A percentile compares a stretch with the other conserved stretches of the same genome.
phyloP scores from a whole-genome alignment of 2,888 invertebrate species.

The Petrophora chlorosata region DNA sequence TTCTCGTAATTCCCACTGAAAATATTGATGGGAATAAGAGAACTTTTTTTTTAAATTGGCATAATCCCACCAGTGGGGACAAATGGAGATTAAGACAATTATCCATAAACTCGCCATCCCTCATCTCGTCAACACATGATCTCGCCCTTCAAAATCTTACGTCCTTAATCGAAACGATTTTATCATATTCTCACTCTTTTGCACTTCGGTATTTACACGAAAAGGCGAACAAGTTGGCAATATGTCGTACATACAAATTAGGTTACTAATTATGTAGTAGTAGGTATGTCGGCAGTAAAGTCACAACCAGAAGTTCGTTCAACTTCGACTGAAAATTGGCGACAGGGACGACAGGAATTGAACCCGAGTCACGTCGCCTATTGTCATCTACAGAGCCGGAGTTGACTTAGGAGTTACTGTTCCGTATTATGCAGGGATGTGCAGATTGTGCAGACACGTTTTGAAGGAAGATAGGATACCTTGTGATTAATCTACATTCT shows the following conservation, averaged over 20 bases:
- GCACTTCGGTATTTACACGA: background rate
- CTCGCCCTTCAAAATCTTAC: too few relatives aligned
- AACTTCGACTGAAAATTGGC: constrained; percentile 1
- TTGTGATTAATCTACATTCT: background rate
- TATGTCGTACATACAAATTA: constrained; percentile 8
- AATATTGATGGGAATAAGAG: too few relatives aligned
- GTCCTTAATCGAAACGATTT: too few relatives aligned
- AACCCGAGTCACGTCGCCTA: constrained; percentile 4
- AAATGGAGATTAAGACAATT: too few relatives aligned
- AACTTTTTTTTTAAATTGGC: too few relatives aligned
- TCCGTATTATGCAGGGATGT: background rate
- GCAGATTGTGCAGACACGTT: background rate
- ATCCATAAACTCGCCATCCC: too few relatives aligned
- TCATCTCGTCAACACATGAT: too few relatives aligned
- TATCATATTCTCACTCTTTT: too few relatives aligned
- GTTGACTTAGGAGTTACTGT: constrained; percentile 1
- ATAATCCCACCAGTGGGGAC: too few relatives aligned
- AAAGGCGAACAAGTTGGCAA: background rate
- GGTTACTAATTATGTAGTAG: constrained; percentile 3
- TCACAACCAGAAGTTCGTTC: constrained; percentile 6
- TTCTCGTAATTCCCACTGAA: too few relatives aligned
- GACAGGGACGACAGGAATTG: background rate
- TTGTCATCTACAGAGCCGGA: constrained; percentile 27
- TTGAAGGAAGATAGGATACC: too few relatives aligned
- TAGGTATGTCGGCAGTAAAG: constrained; percentile 4